Conservation (phyloP, 2,888 invertebrate genomes). For the Caenorhabditis japonica region DNA sequence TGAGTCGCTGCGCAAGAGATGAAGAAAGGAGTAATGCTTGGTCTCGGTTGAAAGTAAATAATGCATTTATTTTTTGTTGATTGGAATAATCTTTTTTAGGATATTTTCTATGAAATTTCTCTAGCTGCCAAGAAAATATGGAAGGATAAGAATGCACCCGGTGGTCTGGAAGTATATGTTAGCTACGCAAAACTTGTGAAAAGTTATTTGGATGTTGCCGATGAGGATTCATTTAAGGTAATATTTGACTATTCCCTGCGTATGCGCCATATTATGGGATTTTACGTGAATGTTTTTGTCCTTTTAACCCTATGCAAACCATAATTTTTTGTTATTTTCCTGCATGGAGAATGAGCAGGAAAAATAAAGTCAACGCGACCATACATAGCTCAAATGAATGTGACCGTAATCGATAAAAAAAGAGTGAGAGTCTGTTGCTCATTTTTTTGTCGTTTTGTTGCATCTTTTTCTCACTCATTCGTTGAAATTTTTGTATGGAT, state of each 20-base stretch:
- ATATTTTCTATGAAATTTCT: slow-evolving; percentile 61
- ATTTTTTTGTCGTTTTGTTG: not conserved
- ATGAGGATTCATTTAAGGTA: slow-evolving; percentile 66
- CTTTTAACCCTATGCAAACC: no score
- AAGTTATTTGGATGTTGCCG: slow-evolving; percentile 67
- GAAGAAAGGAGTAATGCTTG: slow-evolving; percentile 63
- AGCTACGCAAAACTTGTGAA: slow-evolving; percentile 61
- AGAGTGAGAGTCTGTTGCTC: not conserved
- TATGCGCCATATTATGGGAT: no score
- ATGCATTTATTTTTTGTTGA: not conserved
- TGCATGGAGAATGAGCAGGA: no score
- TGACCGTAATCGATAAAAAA: no score
- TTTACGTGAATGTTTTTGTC: no score
- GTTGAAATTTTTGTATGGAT: not conserved
- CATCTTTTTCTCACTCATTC: not conserved
- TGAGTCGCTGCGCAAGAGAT: slow-evolving; percentile 62
- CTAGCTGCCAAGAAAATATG: slow-evolving; percentile 61
- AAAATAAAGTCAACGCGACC: no score
- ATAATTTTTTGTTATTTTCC: no score
- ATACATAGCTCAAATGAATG: no score
- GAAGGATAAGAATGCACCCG: slow-evolving; percentile 62
- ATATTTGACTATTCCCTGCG: no score
- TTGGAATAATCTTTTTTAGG: slow-evolving; percentile 36
- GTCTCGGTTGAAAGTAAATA: slow-evolving; percentile 59
- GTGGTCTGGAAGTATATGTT: slow-evolving; percentile 59